Conservation (phyloP, 2,888 invertebrate species). For the Agrypnus murinus region DNA sequence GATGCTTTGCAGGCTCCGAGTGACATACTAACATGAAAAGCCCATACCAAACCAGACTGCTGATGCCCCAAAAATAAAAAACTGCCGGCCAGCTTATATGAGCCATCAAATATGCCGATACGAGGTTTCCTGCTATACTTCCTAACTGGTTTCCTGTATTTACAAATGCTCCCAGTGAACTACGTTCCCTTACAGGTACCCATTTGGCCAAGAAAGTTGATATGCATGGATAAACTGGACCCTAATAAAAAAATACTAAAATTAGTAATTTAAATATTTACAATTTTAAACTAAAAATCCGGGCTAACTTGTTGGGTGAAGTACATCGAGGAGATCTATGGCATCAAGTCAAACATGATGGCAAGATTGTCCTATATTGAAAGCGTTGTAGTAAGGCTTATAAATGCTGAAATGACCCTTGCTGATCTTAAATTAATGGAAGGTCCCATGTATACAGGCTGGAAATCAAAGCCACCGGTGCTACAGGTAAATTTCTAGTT, state of each 20-base stretch:
- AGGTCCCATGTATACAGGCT: too few species aligned
- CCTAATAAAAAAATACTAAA: conserved; percentile 68
- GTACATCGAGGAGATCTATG: too few species aligned
- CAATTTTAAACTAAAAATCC: too few species aligned
- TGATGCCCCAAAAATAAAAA: conserved; percentile 75
- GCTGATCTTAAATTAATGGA: too few species aligned
- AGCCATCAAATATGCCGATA: conserved; percentile 64
- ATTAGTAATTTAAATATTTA: background rate
- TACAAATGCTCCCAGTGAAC: conserved; percentile 75
- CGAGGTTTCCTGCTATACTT: conserved; percentile 56
- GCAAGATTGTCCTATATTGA: too few species aligned
- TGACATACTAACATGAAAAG: conserved; percentile 71
- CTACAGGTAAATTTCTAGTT: too few species aligned
- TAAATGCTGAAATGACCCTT: too few species aligned
- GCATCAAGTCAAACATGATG: too few species aligned
- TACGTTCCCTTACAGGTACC: conserved; percentile 75
- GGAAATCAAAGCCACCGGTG: too few species aligned
- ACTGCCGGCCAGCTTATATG: conserved; percentile 74
- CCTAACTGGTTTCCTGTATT: conserved; percentile 76
- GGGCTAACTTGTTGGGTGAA: too few species aligned
- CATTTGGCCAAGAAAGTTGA: conserved; percentile 76
- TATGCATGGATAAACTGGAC: conserved; percentile 77
- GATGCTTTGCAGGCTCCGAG: conserved; percentile 73
- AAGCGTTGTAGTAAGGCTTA: too few species aligned
- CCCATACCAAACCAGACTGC: conserved; percentile 74